Evolutionary conservation across 2,888 invertebrate species (phyloP).

Genomic region (Diaperis boleti): DNA sequence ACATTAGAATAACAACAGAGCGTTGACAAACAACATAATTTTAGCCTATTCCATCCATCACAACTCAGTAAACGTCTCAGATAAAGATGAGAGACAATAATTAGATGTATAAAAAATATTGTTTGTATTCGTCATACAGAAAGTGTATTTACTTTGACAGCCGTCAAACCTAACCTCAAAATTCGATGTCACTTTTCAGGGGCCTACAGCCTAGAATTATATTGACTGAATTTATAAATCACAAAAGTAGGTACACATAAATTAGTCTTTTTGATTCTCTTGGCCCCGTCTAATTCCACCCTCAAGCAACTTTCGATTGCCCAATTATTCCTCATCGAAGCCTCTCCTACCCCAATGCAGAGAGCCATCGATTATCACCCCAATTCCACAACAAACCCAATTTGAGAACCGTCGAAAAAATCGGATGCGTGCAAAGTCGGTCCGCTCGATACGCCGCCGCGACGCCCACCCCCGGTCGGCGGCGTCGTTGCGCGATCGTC

Average conservation of each 20-base stretch:
- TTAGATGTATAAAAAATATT: no score
- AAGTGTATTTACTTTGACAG: no score
- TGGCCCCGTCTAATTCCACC: neutral
- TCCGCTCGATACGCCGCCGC: conserved; percentile 31
- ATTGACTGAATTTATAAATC: no score
- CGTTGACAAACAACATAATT: conserved; percentile 5
- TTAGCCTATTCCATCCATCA: no score
- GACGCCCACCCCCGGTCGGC: conserved; percentile 18
- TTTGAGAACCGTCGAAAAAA: conserved; percentile 12
- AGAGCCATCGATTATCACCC: conserved; percentile 2
- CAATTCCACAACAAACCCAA: conserved; percentile 10
- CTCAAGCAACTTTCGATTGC: no score
- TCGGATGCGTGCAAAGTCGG: conserved; percentile 24
- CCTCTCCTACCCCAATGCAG: neutral
- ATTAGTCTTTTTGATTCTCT: conserved; percentile 5
- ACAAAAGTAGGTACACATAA: no score
- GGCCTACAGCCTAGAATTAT: no score
- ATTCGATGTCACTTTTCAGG: no score
- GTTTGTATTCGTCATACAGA: no score
- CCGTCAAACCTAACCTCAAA: no score
- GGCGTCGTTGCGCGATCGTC: conserved; percentile 37
- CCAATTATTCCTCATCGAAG: neutral
- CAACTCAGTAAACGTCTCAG: no score
- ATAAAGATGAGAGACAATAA: no score
- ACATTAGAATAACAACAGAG: neutral